Percentiles rank a stretch among this genome's conserved stretches.
phyloP scores from a whole-genome alignment of 37 sponge, comb jelly and placozoan genomes.

The Corticium candelabrum region DNA sequence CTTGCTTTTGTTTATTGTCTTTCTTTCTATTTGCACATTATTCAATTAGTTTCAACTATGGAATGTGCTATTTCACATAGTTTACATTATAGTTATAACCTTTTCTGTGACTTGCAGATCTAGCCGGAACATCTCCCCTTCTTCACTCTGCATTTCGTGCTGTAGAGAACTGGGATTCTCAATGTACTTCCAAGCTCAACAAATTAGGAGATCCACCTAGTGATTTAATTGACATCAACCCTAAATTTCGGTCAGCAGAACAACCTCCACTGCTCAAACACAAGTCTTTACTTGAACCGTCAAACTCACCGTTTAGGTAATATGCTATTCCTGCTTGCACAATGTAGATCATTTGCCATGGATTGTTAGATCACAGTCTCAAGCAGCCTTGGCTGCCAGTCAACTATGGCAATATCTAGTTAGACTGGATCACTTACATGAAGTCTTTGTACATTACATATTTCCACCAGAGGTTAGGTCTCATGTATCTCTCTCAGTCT shows the following conservation, averaged over 20 bases:
- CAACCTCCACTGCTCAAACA: conserved; percentile 60
- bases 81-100: too few species aligned
- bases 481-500: too few species aligned
- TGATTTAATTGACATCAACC: conserved; percentile 18
- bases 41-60: too few species aligned
- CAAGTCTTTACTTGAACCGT: conserved; percentile 67
- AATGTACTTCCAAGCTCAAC: conserved; percentile 35
- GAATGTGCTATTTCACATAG: too few species aligned
- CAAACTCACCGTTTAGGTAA: conserved; percentile 64
- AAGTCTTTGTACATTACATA: conserved; percentile 54
- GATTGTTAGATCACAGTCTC: conserved; percentile 8
- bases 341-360: neutral
- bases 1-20: too few species aligned
- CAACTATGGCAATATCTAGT: conserved; percentile 58
- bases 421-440: conserved; percentile 36
- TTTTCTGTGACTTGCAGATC: conserved; percentile 37
- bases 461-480: conserved; percentile 30
- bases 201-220: conserved; percentile 28
- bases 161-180: conserved; percentile 65
- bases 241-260: conserved; percentile 29
- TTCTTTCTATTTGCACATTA: too few species aligned
- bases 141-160: conserved; percentile 42
- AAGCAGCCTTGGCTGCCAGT: conserved; percentile 17
- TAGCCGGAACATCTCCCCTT: conserved; percentile 53
- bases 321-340: neutral